Conservation (phyloP, 1,140 invertebrate genomes). For the Pentalonia nigronervosa region DNA sequence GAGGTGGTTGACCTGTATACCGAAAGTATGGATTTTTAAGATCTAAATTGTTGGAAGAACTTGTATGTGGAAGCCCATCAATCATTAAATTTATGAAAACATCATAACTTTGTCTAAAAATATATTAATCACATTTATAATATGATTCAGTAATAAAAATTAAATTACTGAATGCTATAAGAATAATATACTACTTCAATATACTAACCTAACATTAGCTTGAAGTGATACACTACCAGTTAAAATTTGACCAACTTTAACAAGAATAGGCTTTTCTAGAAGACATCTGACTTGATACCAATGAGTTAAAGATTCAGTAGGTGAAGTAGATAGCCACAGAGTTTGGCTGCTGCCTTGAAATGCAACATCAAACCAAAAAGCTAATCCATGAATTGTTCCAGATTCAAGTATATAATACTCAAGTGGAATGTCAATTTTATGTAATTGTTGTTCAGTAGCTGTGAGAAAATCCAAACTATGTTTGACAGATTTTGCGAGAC, state of each 20-base stretch:
- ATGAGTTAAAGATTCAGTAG: slow-evolving; percentile 97
- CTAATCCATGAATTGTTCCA: slow-evolving; percentile 94
- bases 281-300: slow-evolving; percentile 99
- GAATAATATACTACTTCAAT: too few species aligned
- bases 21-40: slow-evolving; percentile 99
- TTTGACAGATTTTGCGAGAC: slow-evolving; percentile 92
- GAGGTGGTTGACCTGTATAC: slow-evolving; percentile 86
- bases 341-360: slow-evolving; percentile 91
- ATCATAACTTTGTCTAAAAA: slow-evolving; percentile 91
- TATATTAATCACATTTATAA: slow-evolving; percentile 14
- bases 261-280: slow-evolving; percentile 91
- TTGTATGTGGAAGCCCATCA: slow-evolving; percentile 82
- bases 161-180: not conserved
- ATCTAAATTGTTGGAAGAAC: slow-evolving; percentile 90
- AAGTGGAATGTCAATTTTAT: slow-evolving; percentile 94
- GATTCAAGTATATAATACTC: slow-evolving; percentile 92
- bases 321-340: slow-evolving; percentile 97
- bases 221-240: slow-evolving; percentile 86
- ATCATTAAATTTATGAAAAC: slow-evolving; percentile 94
- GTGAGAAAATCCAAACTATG: slow-evolving; percentile 96
- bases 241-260: slow-evolving; percentile 91
- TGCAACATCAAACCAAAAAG: slow-evolving; percentile 99
- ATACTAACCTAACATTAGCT: slow-evolving; percentile 85
- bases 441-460: slow-evolving; percentile 92
- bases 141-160: not conserved